Base-by-base conservation (phyloP, 2,797 vertebrate genomes). In the Triplophysa bombifrons region DNA sequence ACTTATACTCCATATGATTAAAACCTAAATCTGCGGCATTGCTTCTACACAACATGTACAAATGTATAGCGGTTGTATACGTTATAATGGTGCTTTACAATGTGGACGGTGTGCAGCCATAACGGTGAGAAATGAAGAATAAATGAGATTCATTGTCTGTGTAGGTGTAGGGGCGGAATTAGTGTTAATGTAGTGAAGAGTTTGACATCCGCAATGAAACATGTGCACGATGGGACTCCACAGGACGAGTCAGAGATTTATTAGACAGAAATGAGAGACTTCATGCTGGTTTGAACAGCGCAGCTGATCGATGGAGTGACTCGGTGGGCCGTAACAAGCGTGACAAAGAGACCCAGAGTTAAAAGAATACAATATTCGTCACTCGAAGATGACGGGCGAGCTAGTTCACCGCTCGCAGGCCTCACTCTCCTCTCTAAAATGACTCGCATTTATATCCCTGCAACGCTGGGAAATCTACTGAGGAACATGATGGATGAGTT, bases 331-430 rank as follows among this genome's bases (percentile, higher is more conserved):
- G 25, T 63, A 48, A 72, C 48, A 20, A 68, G 75, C 68, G 19
- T 80, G 78, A 80, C 72, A 80, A 75, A 81, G 74, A 44, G 74
- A 80, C 70, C 56, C 70, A 38, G 34, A 81, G 46, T 81, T 56
- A 76, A 81, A 72, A 66, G 60, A 77, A 77, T 58, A 65, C 51
- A 70, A 71, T 78, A 74, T 80, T 74, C 78, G 74, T 81, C 78
- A 84, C 64, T 70, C 74, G 51, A 51, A 41, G 70, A 69, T 74
- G 74, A 78, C 60, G 65, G 64, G 70, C 46, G 56, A 66, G 48
- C 61, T 44, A 80, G 77, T 68, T 61, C 48, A 30, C 46, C 72
- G 61, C 68, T 70, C 58, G 22, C 17, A 63, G 50, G 65, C 66
- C 41, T 30, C 50, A 44, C 63, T 58, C 50, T 25, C 30, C 22